Percentiles rank a stretch among this genome's conserved stretches.
phyloP scores from a whole-genome alignment of 2,113 vertebrate genomes.

The Neodon shergylaensis region DNA sequence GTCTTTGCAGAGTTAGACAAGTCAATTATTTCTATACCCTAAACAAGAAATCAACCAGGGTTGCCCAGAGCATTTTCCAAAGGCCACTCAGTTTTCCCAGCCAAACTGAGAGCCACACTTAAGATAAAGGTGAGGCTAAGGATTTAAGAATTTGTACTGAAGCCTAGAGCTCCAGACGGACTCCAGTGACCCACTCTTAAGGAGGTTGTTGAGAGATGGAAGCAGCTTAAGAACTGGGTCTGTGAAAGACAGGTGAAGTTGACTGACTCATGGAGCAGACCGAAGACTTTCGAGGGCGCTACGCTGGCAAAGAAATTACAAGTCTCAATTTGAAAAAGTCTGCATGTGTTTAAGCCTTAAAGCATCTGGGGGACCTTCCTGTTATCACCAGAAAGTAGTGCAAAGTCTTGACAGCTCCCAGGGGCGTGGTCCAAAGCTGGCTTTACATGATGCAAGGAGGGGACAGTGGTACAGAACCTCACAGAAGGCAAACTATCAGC shows the following conservation, averaged over 20 bases:
- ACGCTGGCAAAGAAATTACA: background rate
- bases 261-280: background rate
- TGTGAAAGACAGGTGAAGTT: background rate
- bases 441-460: background rate
- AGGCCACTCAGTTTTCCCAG: background rate
- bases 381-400: background rate
- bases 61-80: conserved; percentile 4
- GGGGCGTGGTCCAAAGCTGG: background rate
- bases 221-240: background rate
- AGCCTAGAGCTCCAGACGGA: background rate
- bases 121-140: background rate
- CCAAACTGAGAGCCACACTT: background rate
- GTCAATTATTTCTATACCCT: background rate
- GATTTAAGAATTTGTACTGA: background rate
- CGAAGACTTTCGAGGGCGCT: background rate
- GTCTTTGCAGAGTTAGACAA: background rate
- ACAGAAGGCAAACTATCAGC: background rate
- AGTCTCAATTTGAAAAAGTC: background rate
- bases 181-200: background rate
- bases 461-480: background rate
- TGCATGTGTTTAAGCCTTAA: background rate
- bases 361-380: background rate
- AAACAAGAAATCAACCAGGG: conserved; percentile 3
- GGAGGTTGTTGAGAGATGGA: background rate
- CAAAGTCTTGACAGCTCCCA: background rate